phyloP scores from a whole-genome alignment of 2,113 vertebrate genomes.

The Naja naja region DNA sequence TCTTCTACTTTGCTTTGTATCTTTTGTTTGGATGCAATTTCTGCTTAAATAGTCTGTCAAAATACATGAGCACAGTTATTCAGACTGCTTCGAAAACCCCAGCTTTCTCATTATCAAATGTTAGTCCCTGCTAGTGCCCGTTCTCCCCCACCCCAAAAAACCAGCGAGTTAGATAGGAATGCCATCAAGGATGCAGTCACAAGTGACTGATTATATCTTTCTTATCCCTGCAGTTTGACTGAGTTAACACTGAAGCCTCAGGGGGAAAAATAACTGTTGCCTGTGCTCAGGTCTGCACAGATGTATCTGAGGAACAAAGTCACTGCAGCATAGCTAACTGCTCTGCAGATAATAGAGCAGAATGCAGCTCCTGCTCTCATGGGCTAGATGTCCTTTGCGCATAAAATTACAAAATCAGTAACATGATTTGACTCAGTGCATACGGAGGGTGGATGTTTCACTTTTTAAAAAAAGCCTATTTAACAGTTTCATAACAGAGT shows the following conservation, averaged over 20 bases:
- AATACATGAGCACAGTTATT: neutral
- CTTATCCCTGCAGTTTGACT: neutral
- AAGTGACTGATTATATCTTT: neutral
- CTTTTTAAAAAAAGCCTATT: neutral
- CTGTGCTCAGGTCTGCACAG: neutral
- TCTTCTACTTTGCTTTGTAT: neutral
- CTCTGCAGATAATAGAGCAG: neutral
- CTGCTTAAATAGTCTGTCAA: neutral
- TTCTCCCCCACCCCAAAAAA: neutral
- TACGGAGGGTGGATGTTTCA: constrained; percentile 20
- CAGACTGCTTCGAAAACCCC: neutral
- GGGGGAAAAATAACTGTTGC: neutral
- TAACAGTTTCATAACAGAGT: constrained; percentile 10
- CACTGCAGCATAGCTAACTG: neutral
- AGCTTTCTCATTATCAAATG: neutral
- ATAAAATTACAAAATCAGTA: neutral
- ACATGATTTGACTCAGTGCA: constrained; percentile 2
- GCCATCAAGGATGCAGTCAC: neutral
- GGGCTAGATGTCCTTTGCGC: neutral
- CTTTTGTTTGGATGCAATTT: neutral
- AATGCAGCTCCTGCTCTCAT: neutral
- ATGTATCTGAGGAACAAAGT: neutral
- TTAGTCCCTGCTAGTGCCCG: neutral
- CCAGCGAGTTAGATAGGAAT: neutral
- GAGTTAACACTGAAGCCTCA: neutral